A percentile compares a stretch with the other conserved stretches of the same genome.
These are phyloP conservation scores for Triplophysa tibetana DNA, from an alignment of 2,113 vertebrate species.

Conservation along the genomic window DNA sequence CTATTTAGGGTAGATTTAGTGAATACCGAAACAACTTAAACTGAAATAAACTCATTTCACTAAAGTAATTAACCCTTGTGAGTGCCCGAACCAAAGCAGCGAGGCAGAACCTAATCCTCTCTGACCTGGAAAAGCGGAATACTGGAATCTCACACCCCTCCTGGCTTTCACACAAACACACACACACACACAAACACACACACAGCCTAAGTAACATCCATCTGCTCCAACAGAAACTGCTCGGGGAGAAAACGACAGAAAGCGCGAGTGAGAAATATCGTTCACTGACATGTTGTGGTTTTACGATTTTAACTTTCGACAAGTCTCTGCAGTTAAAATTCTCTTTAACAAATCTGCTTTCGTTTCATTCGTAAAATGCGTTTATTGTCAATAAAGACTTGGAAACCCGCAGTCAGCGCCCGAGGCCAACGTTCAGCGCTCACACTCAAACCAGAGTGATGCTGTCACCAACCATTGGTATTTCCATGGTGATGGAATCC, in stretches of 20 bases:
- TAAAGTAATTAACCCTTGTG: conserved; percentile 52
- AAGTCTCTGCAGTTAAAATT: not conserved
- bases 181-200: conserved; percentile 5
- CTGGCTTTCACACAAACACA: conserved; percentile 7
- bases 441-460: conserved; percentile 2
- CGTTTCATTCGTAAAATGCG: not conserved
- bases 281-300: not conserved
- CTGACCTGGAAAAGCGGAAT: conserved; percentile 39
- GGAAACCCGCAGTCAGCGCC: not conserved
- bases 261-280: not conserved
- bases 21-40: conserved; percentile 6
- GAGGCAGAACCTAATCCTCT: conserved; percentile 51
- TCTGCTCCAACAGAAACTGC: conserved; percentile 32
- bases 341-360: not conserved
- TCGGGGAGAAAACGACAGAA: conserved; percentile 32
- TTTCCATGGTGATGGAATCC: conserved; percentile 46
- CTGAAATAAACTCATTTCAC: not conserved
- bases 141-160: conserved; percentile 34
- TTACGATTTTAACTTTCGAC: not conserved
- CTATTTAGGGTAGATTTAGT: too few relatives aligned
- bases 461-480: conserved; percentile 34
- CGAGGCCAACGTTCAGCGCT: conserved; percentile 22
- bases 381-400: not conserved
- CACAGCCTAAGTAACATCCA: conserved; percentile 30
- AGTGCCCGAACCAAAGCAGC: conserved; percentile 34